phyloP scores from a whole-genome alignment of 2,888 invertebrate species.

The Phanerotoma sp. region DNA sequence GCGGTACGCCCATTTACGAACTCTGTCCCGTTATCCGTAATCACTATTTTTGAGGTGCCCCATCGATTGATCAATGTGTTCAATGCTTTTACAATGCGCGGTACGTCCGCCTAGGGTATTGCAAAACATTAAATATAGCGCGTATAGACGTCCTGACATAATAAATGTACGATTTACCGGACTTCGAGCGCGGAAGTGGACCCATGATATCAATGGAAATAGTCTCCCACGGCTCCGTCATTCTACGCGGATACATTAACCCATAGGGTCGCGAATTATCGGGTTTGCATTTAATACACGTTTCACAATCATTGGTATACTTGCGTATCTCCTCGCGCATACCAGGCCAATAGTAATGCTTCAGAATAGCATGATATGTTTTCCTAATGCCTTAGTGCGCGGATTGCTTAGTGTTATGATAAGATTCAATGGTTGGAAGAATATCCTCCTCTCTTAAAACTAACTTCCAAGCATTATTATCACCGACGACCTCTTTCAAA shows the following conservation, averaged over 20 bases:
- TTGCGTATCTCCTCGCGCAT: constrained; percentile 15
- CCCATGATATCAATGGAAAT: constrained; percentile 10
- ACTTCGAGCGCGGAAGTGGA: constrained; percentile 11
- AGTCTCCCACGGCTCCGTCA: constrained; percentile 5
- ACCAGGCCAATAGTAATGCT: constrained; percentile 23
- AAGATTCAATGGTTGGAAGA: neutral
- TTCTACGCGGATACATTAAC: constrained; percentile 6
- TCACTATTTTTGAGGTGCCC: neutral
- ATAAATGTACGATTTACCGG: constrained; percentile 10
- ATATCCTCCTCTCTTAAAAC: neutral
- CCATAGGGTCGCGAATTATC: neutral
- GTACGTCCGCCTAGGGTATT: constrained; percentile 1
- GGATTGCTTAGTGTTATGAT: neutral
- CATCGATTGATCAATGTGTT: constrained; percentile 3
- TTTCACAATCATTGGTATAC: constrained; percentile 16
- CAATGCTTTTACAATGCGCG: neutral
- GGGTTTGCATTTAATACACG: constrained; percentile 11
- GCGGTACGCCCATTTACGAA: neutral
- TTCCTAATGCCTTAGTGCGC: constrained; percentile 4
- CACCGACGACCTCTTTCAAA: neutral
- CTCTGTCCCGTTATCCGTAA: constrained; percentile 16
- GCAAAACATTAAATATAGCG: constrained; percentile 7
- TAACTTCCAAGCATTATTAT: neutral
- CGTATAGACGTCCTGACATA: constrained; percentile 5
- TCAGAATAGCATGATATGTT: constrained; percentile 12